phyloP scores from a whole-genome alignment of 2,797 vertebrate species.

The Sandelia bainsii region DNA sequence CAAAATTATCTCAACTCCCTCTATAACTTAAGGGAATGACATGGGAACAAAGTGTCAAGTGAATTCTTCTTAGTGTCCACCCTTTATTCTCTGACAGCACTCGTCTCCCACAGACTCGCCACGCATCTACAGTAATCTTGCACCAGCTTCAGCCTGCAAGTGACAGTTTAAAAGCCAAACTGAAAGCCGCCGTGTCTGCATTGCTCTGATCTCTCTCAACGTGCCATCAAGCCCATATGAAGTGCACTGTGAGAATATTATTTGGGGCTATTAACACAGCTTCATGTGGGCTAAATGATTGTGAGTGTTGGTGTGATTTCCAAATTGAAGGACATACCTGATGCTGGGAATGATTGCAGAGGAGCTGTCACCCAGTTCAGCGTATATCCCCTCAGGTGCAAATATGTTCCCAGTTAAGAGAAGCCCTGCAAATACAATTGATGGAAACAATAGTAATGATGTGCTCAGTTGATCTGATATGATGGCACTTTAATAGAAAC shows the following conservation, averaged over 20 bases:
- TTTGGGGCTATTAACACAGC: constrained; percentile 53
- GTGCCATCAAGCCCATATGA: constrained; percentile 5
- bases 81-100: neutral
- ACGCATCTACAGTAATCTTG: constrained; percentile 3
- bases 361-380: constrained; percentile 31
- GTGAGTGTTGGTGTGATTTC: constrained; percentile 52
- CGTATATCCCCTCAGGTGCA: constrained; percentile 41
- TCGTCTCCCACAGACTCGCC: constrained; percentile 17
- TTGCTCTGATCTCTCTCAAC: constrained; percentile 2
- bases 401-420: constrained; percentile 65
- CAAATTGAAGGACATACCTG: constrained; percentile 44
- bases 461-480: constrained; percentile 66
- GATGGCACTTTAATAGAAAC: constrained; percentile 26
- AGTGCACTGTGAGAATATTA: constrained; percentile 26
- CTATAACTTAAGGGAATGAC: neutral
- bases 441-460: constrained; percentile 61
- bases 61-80: neutral
- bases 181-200: neutral
- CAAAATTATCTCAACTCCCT: neutral
- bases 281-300: constrained; percentile 48
- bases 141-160: constrained; percentile 10
- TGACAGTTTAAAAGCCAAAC: constrained; percentile 42
- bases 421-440: constrained; percentile 50
- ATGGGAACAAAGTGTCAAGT: neutral
- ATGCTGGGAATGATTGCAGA: constrained; percentile 45